These are phyloP conservation scores for Grantiella picta DNA, from an alignment of 2,113 vertebrate species.

Conservation along the genomic window DNA sequence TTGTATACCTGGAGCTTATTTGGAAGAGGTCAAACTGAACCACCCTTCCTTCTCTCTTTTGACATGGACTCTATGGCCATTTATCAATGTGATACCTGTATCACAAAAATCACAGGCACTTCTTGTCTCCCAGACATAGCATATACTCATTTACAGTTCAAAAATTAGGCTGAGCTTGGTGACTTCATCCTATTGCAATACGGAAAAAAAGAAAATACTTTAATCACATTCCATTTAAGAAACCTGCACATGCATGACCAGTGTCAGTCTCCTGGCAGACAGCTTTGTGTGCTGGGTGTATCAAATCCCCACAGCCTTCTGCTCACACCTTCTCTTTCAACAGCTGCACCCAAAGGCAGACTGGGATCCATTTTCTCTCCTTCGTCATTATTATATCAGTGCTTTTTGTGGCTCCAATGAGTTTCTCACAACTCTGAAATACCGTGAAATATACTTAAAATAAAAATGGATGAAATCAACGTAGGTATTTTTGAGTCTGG, in stretches of 20 bases:
- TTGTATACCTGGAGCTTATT: not conserved
- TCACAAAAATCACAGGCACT: not conserved
- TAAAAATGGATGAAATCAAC: not conserved
- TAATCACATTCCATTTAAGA: not conserved
- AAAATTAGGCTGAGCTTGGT: not conserved
- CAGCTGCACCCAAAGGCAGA: not conserved
- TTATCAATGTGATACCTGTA: not conserved
- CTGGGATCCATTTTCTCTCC: not conserved
- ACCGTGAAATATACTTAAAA: not conserved
- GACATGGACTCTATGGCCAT: not conserved
- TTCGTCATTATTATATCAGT: not conserved
- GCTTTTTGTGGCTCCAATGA: not conserved
- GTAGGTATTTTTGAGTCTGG: not conserved
- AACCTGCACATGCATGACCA: not conserved
- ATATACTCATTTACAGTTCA: not conserved
- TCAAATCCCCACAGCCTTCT: not conserved
- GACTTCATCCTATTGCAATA: not conserved
- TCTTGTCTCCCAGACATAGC: not conserved
- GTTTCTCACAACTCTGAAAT: not conserved
- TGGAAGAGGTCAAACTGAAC: not conserved
- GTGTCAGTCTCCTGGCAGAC: not conserved
- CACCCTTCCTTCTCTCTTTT: not conserved
- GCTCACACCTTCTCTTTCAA: not conserved
- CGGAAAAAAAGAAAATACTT: not conserved
- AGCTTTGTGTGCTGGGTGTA: not conserved